A percentile compares a stretch with the other conserved stretches of the same genome.
Evolutionary conservation across 2,113 vertebrate species (phyloP).

Genomic region (Microtus oregoni): DNA sequence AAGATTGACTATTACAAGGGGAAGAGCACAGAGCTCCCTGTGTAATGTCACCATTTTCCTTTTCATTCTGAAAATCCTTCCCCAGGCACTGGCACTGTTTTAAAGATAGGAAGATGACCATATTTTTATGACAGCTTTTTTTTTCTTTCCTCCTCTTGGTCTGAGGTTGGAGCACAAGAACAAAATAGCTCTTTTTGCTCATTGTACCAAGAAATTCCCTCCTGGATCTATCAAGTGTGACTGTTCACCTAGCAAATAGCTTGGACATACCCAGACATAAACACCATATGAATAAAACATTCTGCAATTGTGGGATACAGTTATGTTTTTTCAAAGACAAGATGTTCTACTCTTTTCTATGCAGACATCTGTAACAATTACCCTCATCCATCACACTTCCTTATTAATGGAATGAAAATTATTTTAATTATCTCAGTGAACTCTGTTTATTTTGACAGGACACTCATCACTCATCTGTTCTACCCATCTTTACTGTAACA

Average conservation of each 20-base stretch:
- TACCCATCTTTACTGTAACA: conserved; percentile 61
- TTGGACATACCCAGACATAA: conserved; percentile 84
- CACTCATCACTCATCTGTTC: conserved; percentile 61
- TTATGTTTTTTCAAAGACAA: conserved; percentile 79
- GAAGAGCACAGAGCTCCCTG: conserved; percentile 75
- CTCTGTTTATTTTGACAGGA: conserved; percentile 76
- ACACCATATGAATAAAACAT: conserved; percentile 85
- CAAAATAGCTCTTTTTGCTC: conserved; percentile 82
- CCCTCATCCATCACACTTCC: conserved; percentile 63
- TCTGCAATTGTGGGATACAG: conserved; percentile 74
- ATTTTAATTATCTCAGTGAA: conserved; percentile 78
- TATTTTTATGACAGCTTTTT: conserved; percentile 78
- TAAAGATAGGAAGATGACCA: conserved; percentile 78
- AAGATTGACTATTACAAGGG: conserved; percentile 87
- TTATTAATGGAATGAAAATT: conserved; percentile 75
- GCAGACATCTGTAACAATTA: conserved; percentile 72
- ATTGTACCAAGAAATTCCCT: conserved; percentile 81
- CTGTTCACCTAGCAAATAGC: conserved; percentile 85
- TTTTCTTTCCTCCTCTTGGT: conserved; percentile 55
- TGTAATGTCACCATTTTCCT: conserved; percentile 71
- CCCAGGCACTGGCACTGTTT: conserved; percentile 66
- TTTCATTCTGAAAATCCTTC: conserved; percentile 76
- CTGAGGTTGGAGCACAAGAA: conserved; percentile 74
- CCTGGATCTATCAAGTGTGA: conserved; percentile 82
- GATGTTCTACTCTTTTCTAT: conserved; percentile 62